Evolutionary conservation across 2,888 invertebrate genomes (phyloP).

Genomic region (Malthinus seriepunctatus): DNA sequence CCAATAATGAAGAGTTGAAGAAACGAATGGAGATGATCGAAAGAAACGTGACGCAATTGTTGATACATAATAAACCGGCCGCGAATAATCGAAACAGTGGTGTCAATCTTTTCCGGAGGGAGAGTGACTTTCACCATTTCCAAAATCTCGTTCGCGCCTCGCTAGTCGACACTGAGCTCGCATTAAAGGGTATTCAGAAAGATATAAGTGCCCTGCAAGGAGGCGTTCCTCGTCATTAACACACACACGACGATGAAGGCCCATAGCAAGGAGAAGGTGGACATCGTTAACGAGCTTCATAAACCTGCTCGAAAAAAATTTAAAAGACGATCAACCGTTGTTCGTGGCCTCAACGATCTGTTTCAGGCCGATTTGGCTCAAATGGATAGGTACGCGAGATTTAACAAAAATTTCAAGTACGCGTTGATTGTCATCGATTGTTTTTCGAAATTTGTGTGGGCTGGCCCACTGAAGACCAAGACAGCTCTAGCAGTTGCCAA

Average conservation of each 20-base stretch:
- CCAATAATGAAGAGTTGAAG: too few species aligned
- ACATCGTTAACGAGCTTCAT: conserved; percentile 39
- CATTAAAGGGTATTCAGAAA: too few species aligned
- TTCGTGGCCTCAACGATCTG: conserved; percentile 46
- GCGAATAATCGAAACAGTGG: too few species aligned
- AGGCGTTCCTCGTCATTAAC: too few species aligned
- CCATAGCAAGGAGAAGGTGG: neutral
- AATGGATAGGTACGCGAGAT: conserved; percentile 40
- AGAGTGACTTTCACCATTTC: too few species aligned
- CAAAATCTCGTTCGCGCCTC: too few species aligned
- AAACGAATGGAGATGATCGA: too few species aligned
- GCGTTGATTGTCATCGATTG: conserved; percentile 44
- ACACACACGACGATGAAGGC: neutral
- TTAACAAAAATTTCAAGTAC: conserved; percentile 43
- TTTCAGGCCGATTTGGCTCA: conserved; percentile 52
- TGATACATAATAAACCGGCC: too few species aligned
- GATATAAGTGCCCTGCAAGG: neutral
- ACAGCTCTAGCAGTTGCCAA: conserved; percentile 34
- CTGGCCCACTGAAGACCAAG: conserved; percentile 43
- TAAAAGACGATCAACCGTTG: conserved; percentile 39
- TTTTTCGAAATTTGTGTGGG: conserved; percentile 48
- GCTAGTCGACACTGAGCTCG: too few species aligned
- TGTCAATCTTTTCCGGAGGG: too few species aligned
- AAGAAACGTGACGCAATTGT: too few species aligned
- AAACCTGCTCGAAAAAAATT: conserved; percentile 45